Percentiles rank a stretch among this genome's conserved stretches.
These are phyloP conservation scores for Antennarius striatus DNA, from an alignment of 2,113 vertebrate species.

Conservation along the genomic window DNA sequence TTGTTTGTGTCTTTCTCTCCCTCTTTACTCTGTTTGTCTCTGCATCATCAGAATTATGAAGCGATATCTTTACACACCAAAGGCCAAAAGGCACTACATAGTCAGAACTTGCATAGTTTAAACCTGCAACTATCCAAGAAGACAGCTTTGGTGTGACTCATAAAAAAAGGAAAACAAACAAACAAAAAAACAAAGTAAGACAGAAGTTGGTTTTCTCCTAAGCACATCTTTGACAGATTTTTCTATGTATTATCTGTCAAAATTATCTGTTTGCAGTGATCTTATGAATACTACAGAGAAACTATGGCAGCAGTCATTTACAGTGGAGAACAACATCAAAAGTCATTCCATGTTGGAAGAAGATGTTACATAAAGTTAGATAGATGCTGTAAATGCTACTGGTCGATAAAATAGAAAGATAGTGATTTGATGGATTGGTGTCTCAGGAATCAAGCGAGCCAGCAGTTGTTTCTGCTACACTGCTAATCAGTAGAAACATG, in stretches of 20 bases:
- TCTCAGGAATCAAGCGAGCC: conserved; percentile 21
- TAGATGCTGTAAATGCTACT: neutral
- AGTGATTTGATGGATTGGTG: conserved; percentile 8
- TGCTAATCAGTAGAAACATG: conserved; percentile 39
- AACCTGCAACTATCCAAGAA: conserved; percentile 1
- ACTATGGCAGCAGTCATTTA: too few species aligned
- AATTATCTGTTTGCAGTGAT: too few species aligned
- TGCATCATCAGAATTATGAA: conserved; percentile 13
- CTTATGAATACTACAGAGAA: too few species aligned
- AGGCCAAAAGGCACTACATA: conserved; percentile 6
- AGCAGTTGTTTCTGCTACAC: conserved; percentile 27
- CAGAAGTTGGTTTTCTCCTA: conserved; percentile 27
- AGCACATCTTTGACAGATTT: conserved; percentile 19
- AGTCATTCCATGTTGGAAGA: too few species aligned
- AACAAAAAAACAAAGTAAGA: neutral
- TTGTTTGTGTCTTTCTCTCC: neutral
- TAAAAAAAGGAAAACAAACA: neutral
- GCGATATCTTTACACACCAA: conserved; percentile 20
- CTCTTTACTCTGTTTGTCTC: conserved; percentile 18
- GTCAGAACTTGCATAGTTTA: neutral
- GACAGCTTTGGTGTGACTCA: conserved; percentile 1
- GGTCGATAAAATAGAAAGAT: neutral
- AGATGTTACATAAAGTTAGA: neutral
- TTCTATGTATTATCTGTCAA: neutral
- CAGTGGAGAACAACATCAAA: too few species aligned